Evolutionary conservation across 2,113 vertebrate genomes (phyloP).

Genomic region (Calonectris borealis): DNA sequence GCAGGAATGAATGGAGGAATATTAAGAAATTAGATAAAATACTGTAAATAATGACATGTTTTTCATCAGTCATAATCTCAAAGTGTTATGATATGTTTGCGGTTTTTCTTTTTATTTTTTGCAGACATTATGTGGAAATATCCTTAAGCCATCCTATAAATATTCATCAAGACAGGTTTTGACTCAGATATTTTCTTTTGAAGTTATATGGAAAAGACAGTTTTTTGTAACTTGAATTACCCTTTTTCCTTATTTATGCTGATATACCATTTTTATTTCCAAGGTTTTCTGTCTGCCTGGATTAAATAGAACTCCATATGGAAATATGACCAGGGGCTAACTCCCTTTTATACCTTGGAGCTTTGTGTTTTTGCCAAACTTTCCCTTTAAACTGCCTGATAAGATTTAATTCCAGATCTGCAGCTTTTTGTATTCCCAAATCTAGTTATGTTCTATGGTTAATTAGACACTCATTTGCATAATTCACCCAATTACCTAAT

Average conservation of each 20-base stretch:
- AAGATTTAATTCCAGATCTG: not conserved
- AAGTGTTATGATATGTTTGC: not conserved
- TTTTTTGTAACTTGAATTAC: not conserved
- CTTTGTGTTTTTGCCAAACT: not conserved
- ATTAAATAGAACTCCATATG: not conserved
- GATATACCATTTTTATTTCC: not conserved
- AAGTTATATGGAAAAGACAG: not conserved
- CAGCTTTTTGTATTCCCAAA: slow-evolving; percentile 4
- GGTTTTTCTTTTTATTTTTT: not conserved
- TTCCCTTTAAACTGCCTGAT: not conserved
- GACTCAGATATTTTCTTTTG: not conserved
- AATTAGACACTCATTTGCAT: slow-evolving; percentile 8
- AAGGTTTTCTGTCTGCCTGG: not conserved
- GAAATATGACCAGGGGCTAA: not conserved
- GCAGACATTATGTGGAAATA: not conserved
- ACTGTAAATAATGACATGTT: not conserved
- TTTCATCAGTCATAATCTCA: not conserved
- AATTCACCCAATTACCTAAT: slow-evolving; percentile 17
- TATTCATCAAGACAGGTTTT: not conserved
- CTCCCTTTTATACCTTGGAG: not conserved
- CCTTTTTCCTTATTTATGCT: not conserved
- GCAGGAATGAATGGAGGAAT: not conserved
- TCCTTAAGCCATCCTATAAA: not conserved
- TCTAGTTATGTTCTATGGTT: not conserved
- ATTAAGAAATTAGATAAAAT: not conserved